Evolutionary conservation across 2,888 invertebrate genomes (phyloP).

Genomic region (Lapara coniferarum): DNA sequence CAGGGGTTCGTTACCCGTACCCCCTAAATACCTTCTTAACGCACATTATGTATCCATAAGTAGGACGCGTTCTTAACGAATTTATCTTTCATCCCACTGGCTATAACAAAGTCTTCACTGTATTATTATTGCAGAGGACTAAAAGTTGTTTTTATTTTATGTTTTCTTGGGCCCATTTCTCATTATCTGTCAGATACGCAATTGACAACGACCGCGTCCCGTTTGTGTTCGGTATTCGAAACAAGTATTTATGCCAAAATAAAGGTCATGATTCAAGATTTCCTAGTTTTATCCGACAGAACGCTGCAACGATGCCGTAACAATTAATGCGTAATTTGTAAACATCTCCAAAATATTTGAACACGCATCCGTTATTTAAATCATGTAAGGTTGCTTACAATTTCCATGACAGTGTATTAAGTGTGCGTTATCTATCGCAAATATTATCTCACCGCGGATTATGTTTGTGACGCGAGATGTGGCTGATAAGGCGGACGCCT

Average conservation of each 20-base stretch:
- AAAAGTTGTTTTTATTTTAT: no score
- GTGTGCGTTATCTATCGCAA: conserved; percentile 59
- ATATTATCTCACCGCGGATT: conserved; percentile 63
- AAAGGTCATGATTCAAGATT: no score
- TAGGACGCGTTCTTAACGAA: background rate
- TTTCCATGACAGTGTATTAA: conserved; percentile 28
- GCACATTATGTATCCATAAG: background rate
- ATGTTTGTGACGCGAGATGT: conserved; percentile 53
- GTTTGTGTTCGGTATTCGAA: no score
- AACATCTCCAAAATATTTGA: background rate
- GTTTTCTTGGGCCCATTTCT: no score
- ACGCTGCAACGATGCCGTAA: no score
- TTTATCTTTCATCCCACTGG: background rate
- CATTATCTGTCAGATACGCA: no score
- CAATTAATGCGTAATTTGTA: no score
- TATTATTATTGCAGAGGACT: no score
- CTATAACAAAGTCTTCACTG: background rate
- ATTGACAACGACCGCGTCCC: no score
- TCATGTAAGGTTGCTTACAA: background rate
- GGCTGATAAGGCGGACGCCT: conserved; percentile 56
- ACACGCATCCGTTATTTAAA: background rate
- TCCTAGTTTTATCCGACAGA: no score
- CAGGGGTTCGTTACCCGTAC: background rate
- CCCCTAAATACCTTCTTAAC: background rate
- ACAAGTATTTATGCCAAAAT: no score